Evolutionary conservation across 2,113 vertebrate genomes (phyloP).

Genomic region (Abramis brama): DNA sequence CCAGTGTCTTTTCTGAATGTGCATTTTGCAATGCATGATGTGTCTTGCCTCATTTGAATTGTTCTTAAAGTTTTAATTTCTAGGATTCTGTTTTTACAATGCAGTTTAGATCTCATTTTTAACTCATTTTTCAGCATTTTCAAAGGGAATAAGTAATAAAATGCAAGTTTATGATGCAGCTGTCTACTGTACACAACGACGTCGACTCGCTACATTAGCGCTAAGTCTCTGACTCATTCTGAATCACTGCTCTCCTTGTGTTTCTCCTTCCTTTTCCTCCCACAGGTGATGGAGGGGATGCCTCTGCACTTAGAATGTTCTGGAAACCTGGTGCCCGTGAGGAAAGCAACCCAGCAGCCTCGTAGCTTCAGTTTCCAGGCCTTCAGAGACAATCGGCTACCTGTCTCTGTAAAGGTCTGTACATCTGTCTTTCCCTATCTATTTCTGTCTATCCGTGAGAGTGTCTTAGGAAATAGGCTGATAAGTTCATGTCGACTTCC

Average conservation of each 20-base stretch:
- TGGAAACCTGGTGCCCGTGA: conserved; percentile 92
- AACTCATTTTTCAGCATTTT: neutral
- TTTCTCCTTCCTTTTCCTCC: neutral
- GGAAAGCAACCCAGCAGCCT: conserved; percentile 90
- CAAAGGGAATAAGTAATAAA: neutral
- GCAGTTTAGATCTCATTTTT: neutral
- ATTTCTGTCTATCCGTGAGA: conserved; percentile 17
- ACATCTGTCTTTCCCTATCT: neutral
- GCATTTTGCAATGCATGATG: too few relatives aligned
- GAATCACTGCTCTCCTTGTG: neutral
- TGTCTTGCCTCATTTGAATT: too few relatives aligned
- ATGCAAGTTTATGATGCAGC: neutral
- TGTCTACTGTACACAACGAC: neutral
- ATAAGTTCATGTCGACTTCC: neutral
- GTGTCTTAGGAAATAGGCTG: neutral
- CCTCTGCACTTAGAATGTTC: conserved; percentile 91
- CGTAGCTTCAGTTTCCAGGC: conserved; percentile 95
- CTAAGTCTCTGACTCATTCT: conserved; percentile 42
- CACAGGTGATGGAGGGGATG: conserved; percentile 94
- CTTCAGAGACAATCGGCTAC: conserved; percentile 92
- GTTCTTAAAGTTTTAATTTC: too few relatives aligned
- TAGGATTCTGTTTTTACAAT: neutral
- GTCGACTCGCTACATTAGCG: conserved; percentile 20
- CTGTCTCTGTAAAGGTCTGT: conserved; percentile 91
- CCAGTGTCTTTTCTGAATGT: too few relatives aligned